Conservation (phyloP, 2,113 vertebrate genomes). For the Machaerirhynchus nigripectus region DNA sequence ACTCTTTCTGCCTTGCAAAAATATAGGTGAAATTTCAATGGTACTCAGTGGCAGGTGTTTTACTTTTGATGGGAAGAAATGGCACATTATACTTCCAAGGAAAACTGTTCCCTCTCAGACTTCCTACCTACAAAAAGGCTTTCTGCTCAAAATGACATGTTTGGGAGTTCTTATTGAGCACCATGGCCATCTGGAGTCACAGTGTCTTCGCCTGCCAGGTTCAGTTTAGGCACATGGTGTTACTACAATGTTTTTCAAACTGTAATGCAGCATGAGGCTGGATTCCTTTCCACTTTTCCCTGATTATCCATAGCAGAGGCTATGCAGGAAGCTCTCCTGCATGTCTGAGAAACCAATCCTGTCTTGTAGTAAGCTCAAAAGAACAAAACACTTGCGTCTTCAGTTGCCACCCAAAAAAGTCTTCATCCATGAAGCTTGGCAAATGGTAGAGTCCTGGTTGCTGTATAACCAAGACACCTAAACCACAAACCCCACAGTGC, state of each 20-base stretch:
- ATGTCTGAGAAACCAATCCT: background rate
- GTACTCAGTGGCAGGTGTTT: background rate
- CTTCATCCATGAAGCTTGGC: background rate
- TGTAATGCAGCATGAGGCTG: background rate
- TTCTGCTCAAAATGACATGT: background rate
- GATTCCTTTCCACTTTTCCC: background rate
- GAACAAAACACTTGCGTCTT: background rate
- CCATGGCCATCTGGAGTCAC: background rate
- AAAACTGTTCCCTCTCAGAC: background rate
- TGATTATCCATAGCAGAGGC: background rate
- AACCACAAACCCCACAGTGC: background rate
- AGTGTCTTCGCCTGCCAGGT: background rate
- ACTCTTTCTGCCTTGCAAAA: background rate
- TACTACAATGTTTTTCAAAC: background rate
- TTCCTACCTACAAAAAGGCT: background rate
- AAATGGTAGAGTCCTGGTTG: background rate
- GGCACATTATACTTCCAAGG: background rate
- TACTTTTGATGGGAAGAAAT: background rate
- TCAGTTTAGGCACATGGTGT: background rate
- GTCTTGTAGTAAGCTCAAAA: background rate
- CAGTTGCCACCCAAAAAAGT: background rate
- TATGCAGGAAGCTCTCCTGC: background rate
- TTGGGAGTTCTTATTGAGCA: background rate
- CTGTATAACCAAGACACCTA: background rate
- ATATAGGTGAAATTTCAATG: background rate